phyloP scores from a whole-genome alignment of 1,140 invertebrate genomes.

The Zaprionus lachaisei region DNA sequence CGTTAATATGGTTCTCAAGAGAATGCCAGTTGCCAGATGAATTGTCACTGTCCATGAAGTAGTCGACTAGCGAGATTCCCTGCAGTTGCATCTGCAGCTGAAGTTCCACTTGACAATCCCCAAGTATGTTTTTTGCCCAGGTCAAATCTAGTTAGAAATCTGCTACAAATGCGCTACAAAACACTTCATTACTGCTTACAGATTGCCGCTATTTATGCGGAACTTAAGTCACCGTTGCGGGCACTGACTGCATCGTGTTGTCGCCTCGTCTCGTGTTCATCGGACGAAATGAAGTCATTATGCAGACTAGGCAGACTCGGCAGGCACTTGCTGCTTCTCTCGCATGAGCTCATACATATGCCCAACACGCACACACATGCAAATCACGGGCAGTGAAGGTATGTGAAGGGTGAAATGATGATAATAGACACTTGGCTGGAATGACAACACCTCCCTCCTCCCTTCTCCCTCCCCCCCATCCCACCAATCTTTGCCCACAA shows the following conservation, averaged over 20 bases:
- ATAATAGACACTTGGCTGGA: conserved; percentile 66
- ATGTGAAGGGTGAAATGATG: background rate
- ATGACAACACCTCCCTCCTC: conserved; percentile 19
- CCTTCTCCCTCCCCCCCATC: background rate
- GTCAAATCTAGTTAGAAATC: too few species aligned
- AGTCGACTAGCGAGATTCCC: background rate
- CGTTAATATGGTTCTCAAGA: conserved; percentile 10
- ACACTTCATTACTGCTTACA: background rate
- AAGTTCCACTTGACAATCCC: background rate
- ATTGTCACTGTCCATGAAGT: background rate
- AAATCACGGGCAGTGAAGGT: conserved; percentile 31
- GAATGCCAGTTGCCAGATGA: conserved; percentile 1
- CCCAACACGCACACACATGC: conserved; percentile 42
- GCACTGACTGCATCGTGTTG: too few species aligned
- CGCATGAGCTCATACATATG: conserved; percentile 31
- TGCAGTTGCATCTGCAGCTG: background rate
- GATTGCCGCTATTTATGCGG: background rate
- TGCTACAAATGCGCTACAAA: too few species aligned
- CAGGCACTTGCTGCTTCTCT: background rate
- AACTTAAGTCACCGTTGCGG: background rate
- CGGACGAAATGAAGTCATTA: conserved; percentile 9
- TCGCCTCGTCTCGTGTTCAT: conserved; percentile 19
- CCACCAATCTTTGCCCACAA: background rate
- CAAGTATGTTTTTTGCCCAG: too few species aligned
- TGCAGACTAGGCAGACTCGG: conserved; percentile 4